Evolutionary conservation across 2,888 invertebrate species (phyloP).

Genomic region (Brassicogethes aeneus): DNA sequence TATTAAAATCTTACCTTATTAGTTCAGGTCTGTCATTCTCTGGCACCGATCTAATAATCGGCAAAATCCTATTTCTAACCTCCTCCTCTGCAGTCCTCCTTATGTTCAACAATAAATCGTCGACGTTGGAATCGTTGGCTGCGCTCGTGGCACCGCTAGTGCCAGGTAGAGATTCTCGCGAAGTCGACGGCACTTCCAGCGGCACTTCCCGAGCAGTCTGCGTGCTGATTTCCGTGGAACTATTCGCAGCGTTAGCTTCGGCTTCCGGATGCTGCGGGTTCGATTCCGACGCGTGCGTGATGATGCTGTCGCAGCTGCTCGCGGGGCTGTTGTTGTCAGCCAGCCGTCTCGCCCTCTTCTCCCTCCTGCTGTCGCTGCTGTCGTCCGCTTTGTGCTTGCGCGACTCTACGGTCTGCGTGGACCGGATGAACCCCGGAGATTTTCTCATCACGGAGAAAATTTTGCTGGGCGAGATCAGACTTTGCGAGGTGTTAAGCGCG

Average conservation of each 20-base stretch:
- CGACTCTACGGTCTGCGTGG: conserved; percentile 26
- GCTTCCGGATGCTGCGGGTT: neutral
- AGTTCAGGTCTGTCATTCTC: conserved; percentile 27
- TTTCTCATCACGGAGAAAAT: conserved; percentile 22
- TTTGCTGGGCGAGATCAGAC: conserved; percentile 25
- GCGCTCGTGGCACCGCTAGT: conserved; percentile 8
- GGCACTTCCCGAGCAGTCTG: neutral
- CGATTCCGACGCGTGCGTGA: conserved; percentile 6
- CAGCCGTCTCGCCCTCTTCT: conserved; percentile 1
- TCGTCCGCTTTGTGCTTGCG: conserved; percentile 23
- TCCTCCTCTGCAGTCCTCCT: conserved; percentile 26
- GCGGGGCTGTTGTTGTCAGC: neutral
- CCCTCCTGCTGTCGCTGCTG: neutral
- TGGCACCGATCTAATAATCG: conserved; percentile 29
- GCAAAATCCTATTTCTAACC: conserved; percentile 25
- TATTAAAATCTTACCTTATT: conserved; percentile 21
- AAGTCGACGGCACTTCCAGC: neutral
- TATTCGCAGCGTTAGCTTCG: neutral
- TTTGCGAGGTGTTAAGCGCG: conserved; percentile 8
- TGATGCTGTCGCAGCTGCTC: neutral
- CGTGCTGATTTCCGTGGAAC: conserved; percentile 5
- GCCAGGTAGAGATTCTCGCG: conserved; percentile 9
- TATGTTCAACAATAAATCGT: conserved; percentile 23
- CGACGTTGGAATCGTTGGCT: conserved; percentile 11
- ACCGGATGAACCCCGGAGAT: conserved; percentile 17